phyloP scores from a whole-genome alignment of 2,113 vertebrate species.

The Pheucticus melanocephalus region DNA sequence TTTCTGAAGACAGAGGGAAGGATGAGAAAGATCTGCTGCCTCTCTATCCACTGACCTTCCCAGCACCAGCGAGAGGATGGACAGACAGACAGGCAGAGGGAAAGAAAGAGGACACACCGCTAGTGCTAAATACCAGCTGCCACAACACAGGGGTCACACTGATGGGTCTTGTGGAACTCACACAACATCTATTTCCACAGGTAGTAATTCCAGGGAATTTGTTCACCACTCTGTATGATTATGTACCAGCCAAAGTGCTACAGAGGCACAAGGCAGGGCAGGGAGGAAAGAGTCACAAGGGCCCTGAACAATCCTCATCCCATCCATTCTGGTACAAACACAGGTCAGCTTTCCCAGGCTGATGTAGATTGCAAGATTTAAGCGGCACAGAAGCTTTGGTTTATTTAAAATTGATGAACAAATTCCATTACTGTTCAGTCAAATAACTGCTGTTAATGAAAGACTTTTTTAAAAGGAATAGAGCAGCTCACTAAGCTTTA shows the following conservation, averaged over 20 bases:
- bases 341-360: neutral
- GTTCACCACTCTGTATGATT: neutral
- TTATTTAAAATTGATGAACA: slow-evolving; percentile 35
- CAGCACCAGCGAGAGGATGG: rapidly evolving
- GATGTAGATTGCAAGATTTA: slow-evolving; percentile 20
- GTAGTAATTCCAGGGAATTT: neutral
- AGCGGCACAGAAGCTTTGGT: neutral
- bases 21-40: neutral
- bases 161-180: neutral
- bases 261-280: neutral
- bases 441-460: neutral
- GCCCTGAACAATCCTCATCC: neutral
- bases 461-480: neutral
- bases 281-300: neutral
- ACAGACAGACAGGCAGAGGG: neutral
- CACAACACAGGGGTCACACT: neutral
- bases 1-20: neutral
- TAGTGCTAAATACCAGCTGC: neutral
- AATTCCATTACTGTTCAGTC: slow-evolving; percentile 11
- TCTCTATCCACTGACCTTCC: rapidly evolving
- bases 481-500: neutral
- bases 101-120: neutral
- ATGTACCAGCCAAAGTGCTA: neutral
- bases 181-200: rapidly evolving
- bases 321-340: neutral